Evolutionary conservation across 92 coral and sea anemone species (phyloP).

Genomic region (Umimayanthus chanpuru): DNA sequence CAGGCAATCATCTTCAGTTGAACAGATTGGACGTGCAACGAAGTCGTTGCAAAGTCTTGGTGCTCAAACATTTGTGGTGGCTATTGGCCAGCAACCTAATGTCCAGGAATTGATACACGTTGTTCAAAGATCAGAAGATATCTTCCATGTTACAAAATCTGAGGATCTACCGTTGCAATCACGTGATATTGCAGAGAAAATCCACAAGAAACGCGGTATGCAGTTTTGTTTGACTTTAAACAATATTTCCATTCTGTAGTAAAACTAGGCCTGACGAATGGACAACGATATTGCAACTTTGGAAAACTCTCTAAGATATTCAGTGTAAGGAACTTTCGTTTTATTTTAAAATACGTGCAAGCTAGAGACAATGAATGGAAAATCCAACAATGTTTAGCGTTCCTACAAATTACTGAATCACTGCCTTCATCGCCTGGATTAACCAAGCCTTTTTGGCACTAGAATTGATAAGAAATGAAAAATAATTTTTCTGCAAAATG

Average conservation of each 20-base stretch:
- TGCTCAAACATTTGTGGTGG: constrained; percentile 53
- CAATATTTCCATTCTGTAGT: background rate
- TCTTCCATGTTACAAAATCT: constrained; percentile 28
- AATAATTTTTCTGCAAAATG: too few relatives aligned
- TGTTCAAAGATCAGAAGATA: constrained; percentile 44
- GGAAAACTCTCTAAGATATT: background rate
- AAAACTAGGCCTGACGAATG: background rate
- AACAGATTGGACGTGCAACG: constrained; percentile 46
- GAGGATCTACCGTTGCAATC: constrained; percentile 10
- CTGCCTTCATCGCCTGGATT: too few relatives aligned
- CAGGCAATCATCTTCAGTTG: constrained; percentile 42
- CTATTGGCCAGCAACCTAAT: constrained; percentile 45
- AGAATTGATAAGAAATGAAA: too few relatives aligned
- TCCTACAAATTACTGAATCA: too few relatives aligned
- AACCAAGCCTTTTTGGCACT: too few relatives aligned
- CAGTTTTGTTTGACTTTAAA: background rate
- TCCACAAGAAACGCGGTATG: constrained; percentile 37
- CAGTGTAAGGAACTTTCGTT: background rate
- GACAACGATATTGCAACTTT: background rate
- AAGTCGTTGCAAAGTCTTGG: constrained; percentile 46
- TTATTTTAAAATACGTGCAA: too few relatives aligned
- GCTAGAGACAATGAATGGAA: too few relatives aligned
- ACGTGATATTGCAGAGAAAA: constrained; percentile 20
- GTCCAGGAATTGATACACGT: constrained; percentile 19
- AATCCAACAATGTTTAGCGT: too few relatives aligned